Base-by-base conservation (phyloP, 2,888 invertebrate genomes). In the Tortricodes alternella region DNA sequence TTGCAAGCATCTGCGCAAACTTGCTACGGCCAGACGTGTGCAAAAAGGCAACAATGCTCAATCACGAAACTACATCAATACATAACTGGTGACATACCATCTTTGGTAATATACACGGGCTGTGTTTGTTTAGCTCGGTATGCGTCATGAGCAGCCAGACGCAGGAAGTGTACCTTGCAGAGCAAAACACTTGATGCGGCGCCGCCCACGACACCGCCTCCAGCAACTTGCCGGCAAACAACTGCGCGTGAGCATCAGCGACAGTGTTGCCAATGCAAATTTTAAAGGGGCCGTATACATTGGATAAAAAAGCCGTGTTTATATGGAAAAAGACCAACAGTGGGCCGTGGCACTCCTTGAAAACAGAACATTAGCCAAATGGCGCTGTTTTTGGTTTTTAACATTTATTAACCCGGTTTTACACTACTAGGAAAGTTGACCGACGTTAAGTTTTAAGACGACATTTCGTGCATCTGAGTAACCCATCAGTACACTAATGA, bases 91-190 rank as follows among this genome's bases (percentile, higher is more conserved):
- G 63, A 58, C 61, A 59, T 60, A 64, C 86, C 86, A 75, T 85
- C 88, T 82, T 85, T 83, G 83, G 88, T 73, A 78, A 78, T 81
- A 68, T 62, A 68, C 61, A 66, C 48, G 53, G 62, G 55, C 58
- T 53, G 60, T 71, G 71, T 71, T 67, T 75, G 58, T 48, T 60
- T 59, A 41, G 51, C 13, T 59, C 39, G 53, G 62, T 61, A 63
- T 88, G 86, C 82, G 85, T 87, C 89, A 88, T 77, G 72, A 65
- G 64, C 66, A 67, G 73, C 23, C 23, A 37, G 53, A 63, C 72
- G 66, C 76, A 73, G 74, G 78, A 73, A 73, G 70, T 74, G 64
- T 68, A 70, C 67, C 70, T 70, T 69, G 67, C 70, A 67, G 66
- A 71, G 64, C 67, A 64, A 68, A 78, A 71, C 78, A 77, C 80